Conservation (phyloP, 1,140 invertebrate genomes). For the Aphaenogaster ashmeadi region DNA sequence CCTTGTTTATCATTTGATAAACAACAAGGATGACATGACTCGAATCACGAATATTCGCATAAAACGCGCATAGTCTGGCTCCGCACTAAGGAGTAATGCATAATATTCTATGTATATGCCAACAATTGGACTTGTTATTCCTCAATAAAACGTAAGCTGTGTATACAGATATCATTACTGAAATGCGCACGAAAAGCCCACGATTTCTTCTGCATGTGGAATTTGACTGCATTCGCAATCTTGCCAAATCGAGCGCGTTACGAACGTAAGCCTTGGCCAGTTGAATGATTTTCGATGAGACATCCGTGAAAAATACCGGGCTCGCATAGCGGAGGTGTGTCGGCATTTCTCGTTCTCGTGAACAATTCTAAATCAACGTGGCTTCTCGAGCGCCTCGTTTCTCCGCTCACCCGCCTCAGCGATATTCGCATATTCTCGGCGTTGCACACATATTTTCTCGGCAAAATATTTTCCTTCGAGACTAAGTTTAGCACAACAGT, state of each 20-base stretch:
- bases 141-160: neutral
- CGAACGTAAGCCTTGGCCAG: neutral
- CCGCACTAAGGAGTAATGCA: too few relatives aligned
- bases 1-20: too few relatives aligned
- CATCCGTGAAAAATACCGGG: slow-evolving; percentile 27
- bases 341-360: neutral
- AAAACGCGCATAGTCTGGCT: too few relatives aligned
- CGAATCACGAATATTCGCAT: too few relatives aligned
- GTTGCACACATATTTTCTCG: slow-evolving; percentile 29
- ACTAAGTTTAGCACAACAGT: slow-evolving; percentile 54
- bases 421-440: neutral
- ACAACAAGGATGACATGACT: too few relatives aligned
- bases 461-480: slow-evolving; percentile 39
- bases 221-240: neutral
- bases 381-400: neutral
- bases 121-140: neutral
- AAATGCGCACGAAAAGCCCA: neutral
- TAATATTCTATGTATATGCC: neutral
- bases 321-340: slow-evolving; percentile 20
- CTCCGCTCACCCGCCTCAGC: neutral
- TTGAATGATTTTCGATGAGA: slow-evolving; percentile 21
- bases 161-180: neutral
- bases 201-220: neutral
- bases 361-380: slow-evolving; percentile 42
- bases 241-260: neutral